Percentiles rank a stretch among this genome's conserved stretches.
phyloP scores from a whole-genome alignment of 2,888 invertebrate genomes.

The Halictus ligatus region DNA sequence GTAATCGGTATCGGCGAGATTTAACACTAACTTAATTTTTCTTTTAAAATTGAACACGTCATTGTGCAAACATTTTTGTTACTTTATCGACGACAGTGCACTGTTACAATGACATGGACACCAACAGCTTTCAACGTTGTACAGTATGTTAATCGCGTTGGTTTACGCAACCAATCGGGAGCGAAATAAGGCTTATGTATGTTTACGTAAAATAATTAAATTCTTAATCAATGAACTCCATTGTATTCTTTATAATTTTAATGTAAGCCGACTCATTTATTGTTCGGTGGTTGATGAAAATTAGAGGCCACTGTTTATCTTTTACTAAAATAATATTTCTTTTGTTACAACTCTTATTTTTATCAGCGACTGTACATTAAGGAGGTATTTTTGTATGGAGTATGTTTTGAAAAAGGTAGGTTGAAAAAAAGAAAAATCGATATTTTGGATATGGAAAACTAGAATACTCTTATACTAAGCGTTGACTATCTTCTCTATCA shows the following conservation, averaged over 20 bases:
- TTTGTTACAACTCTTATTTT: not conserved
- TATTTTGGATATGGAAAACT: not conserved
- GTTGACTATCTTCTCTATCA: not conserved
- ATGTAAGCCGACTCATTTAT: not conserved
- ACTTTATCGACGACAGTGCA: not conserved
- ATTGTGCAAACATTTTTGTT: not conserved
- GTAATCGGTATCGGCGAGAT: not conserved
- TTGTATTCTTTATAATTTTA: not conserved
- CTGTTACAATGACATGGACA: not conserved
- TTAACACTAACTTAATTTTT: not conserved
- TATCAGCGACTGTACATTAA: not conserved
- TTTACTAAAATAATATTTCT: not conserved
- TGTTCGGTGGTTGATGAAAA: not conserved
- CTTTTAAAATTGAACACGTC: conserved; percentile 1
- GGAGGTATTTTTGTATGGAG: too few species aligned
- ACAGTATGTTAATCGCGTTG: conserved; percentile 17
- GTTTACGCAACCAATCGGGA: conserved; percentile 6
- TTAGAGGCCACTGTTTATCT: not conserved
- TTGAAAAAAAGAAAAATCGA: not conserved
- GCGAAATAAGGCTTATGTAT: conserved; percentile 27
- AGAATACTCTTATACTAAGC: not conserved
- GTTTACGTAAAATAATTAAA: conserved; percentile 42
- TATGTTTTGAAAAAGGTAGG: too few species aligned
- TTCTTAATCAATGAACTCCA: not conserved
- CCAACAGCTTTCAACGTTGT: conserved; percentile 10